Evolutionary conservation across 2,113 vertebrate species (phyloP).

Genomic region (Hippocampus mohnikei): DNA sequence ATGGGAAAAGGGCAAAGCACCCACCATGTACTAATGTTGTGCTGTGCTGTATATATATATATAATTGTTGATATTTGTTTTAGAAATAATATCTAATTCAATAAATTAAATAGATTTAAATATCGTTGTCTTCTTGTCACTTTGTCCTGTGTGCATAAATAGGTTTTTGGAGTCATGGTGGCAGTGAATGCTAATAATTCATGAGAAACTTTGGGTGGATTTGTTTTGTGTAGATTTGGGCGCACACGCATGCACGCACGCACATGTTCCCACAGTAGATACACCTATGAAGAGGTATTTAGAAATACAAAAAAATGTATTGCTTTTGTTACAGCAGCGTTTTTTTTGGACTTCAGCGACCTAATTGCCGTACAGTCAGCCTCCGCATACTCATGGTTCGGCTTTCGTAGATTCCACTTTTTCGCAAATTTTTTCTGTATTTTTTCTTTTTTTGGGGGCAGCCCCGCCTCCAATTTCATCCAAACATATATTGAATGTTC

Average conservation of each 20-base stretch:
- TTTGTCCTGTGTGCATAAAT: conserved; percentile 44
- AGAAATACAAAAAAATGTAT: neutral
- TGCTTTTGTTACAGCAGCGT: neutral
- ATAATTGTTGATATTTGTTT: conserved; percentile 44
- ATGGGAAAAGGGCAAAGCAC: conserved; percentile 75
- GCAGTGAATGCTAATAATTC: neutral
- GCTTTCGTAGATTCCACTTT: too few species aligned
- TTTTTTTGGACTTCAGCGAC: too few species aligned
- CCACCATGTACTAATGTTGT: conserved; percentile 30
- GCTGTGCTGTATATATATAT: conserved; percentile 21
- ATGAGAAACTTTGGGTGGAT: neutral
- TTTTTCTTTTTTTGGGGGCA: too few species aligned
- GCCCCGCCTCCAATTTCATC: too few species aligned
- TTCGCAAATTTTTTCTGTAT: too few species aligned
- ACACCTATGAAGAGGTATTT: neutral
- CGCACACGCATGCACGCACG: neutral
- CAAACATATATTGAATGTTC: too few species aligned
- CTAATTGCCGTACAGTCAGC: conserved; percentile 3
- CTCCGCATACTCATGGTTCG: too few species aligned
- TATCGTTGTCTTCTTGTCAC: conserved; percentile 50
- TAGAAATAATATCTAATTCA: conserved; percentile 49
- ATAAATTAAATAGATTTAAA: conserved; percentile 58
- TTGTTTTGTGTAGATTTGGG: neutral
- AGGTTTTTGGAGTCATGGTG: neutral
- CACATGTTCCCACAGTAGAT: neutral